Conservation (phyloP, 2,113 vertebrate genomes). For the Sinocyclocheilus maitianheensis region DNA sequence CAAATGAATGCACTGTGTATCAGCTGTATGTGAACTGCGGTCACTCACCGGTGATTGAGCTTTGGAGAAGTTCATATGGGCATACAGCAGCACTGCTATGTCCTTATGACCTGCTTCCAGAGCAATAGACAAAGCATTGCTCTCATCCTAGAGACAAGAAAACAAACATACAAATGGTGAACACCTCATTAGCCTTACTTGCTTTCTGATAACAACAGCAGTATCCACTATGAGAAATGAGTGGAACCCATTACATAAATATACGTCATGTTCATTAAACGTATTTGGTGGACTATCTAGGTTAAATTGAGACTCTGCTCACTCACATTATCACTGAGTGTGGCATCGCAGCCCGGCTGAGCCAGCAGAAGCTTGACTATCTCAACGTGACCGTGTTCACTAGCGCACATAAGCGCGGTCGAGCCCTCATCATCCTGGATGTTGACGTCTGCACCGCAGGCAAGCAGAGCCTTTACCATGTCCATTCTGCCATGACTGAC, state of each 20-base stretch:
- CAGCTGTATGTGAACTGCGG: neutral
- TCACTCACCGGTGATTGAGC: slow-evolving; percentile 89
- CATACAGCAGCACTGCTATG: slow-evolving; percentile 93
- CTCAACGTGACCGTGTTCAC: slow-evolving; percentile 93
- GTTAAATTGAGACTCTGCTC: neutral
- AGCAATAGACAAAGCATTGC: slow-evolving; percentile 94
- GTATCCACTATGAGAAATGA: neutral
- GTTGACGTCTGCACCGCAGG: slow-evolving; percentile 90
- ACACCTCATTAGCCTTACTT: slow-evolving; percentile 1
- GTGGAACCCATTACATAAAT: neutral
- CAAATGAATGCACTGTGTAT: neutral
- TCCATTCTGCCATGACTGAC: slow-evolving; percentile 96
- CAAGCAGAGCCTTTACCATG: slow-evolving; percentile 93
- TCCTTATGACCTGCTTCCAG: slow-evolving; percentile 98
- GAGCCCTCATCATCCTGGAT: slow-evolving; percentile 96
- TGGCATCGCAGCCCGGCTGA: slow-evolving; percentile 88
- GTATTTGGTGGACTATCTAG: neutral
- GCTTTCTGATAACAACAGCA: neutral
- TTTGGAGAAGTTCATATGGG: slow-evolving; percentile 96
- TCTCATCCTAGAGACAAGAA: slow-evolving; percentile 84
- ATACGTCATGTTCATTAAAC: neutral
- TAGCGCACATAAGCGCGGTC: slow-evolving; percentile 96
- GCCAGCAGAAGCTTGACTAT: slow-evolving; percentile 94
- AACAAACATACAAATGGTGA: neutral
- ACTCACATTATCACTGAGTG: slow-evolving; percentile 91